phyloP scores from a whole-genome alignment of 2,888 invertebrate species.

The Linyphia triangularis region DNA sequence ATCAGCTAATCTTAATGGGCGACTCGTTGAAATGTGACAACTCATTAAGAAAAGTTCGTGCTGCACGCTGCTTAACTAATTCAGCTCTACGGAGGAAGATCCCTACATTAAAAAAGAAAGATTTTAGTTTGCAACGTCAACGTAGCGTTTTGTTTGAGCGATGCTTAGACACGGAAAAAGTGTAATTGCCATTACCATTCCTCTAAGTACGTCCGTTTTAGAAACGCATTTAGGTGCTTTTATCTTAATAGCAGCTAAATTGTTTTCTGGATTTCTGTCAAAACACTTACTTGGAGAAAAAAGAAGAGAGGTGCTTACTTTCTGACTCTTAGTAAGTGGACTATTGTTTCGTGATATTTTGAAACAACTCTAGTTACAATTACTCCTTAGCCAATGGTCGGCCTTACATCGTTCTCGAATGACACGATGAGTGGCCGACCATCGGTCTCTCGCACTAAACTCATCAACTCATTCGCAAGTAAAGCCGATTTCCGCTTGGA shows the following conservation, averaged over 20 bases:
- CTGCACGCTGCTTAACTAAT: background rate
- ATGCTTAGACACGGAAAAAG: background rate
- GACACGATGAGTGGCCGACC: no score
- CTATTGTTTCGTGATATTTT: no score
- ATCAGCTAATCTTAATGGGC: constrained; percentile 52
- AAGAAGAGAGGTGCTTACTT: background rate
- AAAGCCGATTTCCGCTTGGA: no score
- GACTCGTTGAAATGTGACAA: constrained; percentile 30
- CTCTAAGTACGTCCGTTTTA: background rate
- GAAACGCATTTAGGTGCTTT: constrained; percentile 10
- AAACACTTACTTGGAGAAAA: background rate
- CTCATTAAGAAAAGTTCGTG: constrained; percentile 4
- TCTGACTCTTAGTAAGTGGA: no score
- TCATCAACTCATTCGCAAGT: no score
- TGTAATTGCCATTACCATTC: background rate
- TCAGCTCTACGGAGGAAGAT: background rate
- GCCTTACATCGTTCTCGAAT: no score
- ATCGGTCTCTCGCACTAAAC: no score
- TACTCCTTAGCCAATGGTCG: no score
- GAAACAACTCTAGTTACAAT: no score
- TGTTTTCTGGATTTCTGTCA: background rate
- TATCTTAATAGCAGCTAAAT: background rate
- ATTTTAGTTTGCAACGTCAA: background rate
- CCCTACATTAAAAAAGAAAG: background rate
- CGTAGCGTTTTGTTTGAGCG: background rate